phyloP scores from a whole-genome alignment of 1,140 invertebrate species.

The Druon quercuslanigerum region DNA sequence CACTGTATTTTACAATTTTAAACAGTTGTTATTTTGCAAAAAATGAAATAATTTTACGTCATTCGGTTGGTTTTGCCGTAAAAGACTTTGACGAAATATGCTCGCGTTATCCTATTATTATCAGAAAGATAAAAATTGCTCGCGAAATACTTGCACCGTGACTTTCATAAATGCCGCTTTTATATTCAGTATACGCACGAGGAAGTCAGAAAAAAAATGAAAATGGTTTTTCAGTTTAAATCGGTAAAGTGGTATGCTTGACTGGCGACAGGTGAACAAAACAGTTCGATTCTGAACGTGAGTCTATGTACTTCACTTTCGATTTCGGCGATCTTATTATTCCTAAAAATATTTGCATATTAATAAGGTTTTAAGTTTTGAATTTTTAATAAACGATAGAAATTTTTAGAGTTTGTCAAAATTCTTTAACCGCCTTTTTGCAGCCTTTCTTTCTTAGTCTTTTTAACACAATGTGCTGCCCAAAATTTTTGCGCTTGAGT shows the following conservation, averaged over 20 bases:
- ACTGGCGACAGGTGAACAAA: slow-evolving; percentile 19
- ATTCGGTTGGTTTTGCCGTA: no score
- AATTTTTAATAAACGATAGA: neutral
- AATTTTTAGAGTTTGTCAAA: no score
- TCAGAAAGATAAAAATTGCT: neutral
- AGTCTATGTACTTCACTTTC: slow-evolving; percentile 6
- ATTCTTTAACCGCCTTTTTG: no score
- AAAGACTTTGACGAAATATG: no score
- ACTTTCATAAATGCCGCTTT: slow-evolving; percentile 9
- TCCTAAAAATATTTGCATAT: neutral
- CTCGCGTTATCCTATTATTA: no score
- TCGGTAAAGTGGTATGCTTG: slow-evolving; percentile 17
- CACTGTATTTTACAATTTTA: no score
- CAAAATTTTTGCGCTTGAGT: no score
- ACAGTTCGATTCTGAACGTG: slow-evolving; percentile 19
- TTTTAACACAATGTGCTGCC: no score
- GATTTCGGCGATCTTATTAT: neutral
- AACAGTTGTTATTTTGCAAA: no score
- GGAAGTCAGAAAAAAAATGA: neutral
- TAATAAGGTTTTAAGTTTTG: neutral
- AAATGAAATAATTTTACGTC: no score
- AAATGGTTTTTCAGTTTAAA: neutral
- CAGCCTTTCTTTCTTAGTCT: no score
- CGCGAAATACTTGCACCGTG: neutral
- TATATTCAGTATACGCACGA: neutral